Evolutionary conservation across 2,797 vertebrate species (phyloP).

Genomic region (Myripristis murdjan): DNA sequence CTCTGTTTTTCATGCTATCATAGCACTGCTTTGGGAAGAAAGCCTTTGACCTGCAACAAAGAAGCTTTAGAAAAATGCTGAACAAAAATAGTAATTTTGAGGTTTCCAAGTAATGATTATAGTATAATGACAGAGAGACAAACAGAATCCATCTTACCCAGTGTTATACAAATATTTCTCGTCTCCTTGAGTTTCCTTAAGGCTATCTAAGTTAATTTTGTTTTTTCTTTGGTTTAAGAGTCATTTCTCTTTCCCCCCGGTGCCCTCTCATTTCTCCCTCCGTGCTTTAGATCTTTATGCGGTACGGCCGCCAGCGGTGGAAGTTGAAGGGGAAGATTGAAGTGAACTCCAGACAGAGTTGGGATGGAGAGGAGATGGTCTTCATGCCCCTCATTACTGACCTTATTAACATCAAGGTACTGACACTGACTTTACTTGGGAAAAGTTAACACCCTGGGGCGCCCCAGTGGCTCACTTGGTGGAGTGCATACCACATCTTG

Average conservation of each 20-base stretch:
- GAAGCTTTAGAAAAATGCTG: not conserved
- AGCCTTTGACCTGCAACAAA: no score
- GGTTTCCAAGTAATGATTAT: not conserved
- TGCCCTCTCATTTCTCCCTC: not conserved
- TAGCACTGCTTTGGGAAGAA: not conserved
- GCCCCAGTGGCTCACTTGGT: no score
- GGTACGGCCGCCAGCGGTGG: slow-evolving; percentile 97
- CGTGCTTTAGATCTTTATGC: slow-evolving; percentile 93
- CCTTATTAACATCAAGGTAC: slow-evolving; percentile 97
- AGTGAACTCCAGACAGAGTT: slow-evolving; percentile 95
- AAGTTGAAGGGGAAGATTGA: slow-evolving; percentile 98
- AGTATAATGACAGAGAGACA: not conserved
- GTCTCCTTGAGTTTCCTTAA: not conserved
- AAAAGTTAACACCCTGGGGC: not conserved
- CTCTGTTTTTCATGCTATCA: not conserved
- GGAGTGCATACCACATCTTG: no score
- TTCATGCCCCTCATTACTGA: slow-evolving; percentile 95
- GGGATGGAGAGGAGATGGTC: slow-evolving; percentile 96
- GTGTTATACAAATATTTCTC: not conserved
- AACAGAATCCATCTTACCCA: not conserved
- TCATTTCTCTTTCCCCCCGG: not conserved
- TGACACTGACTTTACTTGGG: not conserved
- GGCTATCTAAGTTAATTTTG: not conserved
- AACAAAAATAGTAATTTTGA: not conserved
- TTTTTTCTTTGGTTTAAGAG: not conserved